Percentiles rank a stretch among this genome's conserved stretches.
Evolutionary conservation across 2,888 invertebrate genomes (phyloP).

Genomic region (Sepioteuthis lessoniana): DNA sequence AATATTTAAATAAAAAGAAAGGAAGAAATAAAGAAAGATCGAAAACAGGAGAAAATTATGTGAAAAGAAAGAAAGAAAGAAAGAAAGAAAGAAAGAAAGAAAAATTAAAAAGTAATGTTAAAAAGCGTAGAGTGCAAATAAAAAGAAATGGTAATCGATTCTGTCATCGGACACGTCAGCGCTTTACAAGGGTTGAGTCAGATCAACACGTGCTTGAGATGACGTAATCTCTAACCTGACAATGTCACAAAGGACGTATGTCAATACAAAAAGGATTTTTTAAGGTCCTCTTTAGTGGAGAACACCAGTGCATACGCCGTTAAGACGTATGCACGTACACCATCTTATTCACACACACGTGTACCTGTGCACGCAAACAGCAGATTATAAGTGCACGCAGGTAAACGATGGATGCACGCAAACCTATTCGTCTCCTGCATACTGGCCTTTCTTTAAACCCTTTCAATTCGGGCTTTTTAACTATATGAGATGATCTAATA

Average conservation of each 20-base stretch:
- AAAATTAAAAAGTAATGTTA: too few relatives aligned
- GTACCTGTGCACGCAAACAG: neutral
- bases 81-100: neutral
- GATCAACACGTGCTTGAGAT: neutral
- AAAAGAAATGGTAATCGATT: neutral
- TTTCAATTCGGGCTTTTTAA: neutral
- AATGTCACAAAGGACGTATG: constrained; percentile 15
- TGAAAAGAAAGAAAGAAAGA: neutral
- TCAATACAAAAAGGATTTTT: neutral
- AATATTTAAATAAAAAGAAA: neutral
- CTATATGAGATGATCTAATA: neutral
- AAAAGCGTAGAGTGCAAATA: constrained; percentile 14
- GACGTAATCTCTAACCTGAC: neutral
- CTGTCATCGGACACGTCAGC: neutral
- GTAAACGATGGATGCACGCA: neutral
- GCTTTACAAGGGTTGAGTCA: neutral
- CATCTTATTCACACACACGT: neutral
- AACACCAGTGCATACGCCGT: neutral
- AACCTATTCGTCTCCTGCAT: neutral
- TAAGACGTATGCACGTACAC: neutral
- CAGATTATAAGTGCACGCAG: neutral
- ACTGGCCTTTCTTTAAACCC: neutral
- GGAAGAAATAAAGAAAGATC: neutral
- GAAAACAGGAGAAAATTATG: neutral
- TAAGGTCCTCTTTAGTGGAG: neutral